Conservation (phyloP, 2,888 invertebrate species). For the Cynaeus angustus region DNA sequence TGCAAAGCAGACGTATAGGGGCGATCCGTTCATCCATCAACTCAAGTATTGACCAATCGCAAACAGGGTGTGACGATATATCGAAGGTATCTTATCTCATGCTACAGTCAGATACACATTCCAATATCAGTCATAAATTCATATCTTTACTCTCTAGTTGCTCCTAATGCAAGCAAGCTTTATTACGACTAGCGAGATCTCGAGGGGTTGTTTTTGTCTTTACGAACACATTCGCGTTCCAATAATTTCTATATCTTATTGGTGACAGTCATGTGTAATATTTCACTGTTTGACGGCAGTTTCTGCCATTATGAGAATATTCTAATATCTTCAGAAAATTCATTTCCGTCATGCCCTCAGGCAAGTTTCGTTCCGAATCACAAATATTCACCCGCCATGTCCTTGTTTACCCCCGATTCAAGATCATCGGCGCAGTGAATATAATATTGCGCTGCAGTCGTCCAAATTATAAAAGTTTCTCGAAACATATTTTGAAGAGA, state of each 20-base stretch:
- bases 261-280: slow-evolving; percentile 25
- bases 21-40: slow-evolving; percentile 65
- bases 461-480: slow-evolving; percentile 60
- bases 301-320: slow-evolving; percentile 53
- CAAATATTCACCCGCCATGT: slow-evolving; percentile 54
- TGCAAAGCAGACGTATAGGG: slow-evolving; percentile 54
- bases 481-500: slow-evolving; percentile 50
- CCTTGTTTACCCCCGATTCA: slow-evolving; percentile 56
- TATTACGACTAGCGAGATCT: background rate
- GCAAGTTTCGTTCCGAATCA: slow-evolving; percentile 53
- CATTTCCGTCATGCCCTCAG: slow-evolving; percentile 54
- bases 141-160: slow-evolving; percentile 54
- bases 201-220: slow-evolving; percentile 18
- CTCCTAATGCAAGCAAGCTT: slow-evolving; percentile 31
- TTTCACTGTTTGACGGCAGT: slow-evolving; percentile 43
- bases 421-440: slow-evolving; percentile 59
- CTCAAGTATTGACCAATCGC: slow-evolving; percentile 66
- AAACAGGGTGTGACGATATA: slow-evolving; percentile 59
- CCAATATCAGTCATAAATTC: slow-evolving; percentile 54
- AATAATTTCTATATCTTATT: slow-evolving; percentile 38
- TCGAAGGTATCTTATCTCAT: slow-evolving; percentile 58
- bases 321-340: slow-evolving; percentile 55
- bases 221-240: slow-evolving; percentile 5
- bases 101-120: slow-evolving; percentile 60
- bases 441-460: slow-evolving; percentile 59